Conservation (phyloP, 2,888 invertebrate genomes). For the Herminia tarsipennalis region DNA sequence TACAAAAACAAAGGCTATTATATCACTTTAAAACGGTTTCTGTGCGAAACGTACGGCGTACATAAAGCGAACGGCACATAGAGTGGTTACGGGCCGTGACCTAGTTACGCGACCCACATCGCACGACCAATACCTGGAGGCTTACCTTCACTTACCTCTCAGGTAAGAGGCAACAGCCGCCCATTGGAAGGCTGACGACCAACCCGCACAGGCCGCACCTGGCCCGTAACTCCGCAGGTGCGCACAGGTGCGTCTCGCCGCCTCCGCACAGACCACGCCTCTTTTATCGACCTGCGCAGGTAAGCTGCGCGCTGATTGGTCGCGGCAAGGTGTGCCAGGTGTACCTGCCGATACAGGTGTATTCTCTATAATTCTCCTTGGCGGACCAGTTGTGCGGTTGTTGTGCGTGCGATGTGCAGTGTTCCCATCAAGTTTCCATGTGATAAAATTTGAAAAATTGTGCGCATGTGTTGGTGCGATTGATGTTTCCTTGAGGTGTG, state of each 20-base stretch:
- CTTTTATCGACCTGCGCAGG: constrained; percentile 84
- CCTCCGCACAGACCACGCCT: constrained; percentile 69
- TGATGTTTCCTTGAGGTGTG: constrained; percentile 85
- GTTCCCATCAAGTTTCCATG: constrained; percentile 39
- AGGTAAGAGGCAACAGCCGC: constrained; percentile 54
- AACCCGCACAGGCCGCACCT: constrained; percentile 62
- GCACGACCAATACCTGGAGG: constrained; percentile 63
- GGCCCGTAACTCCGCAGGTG: constrained; percentile 62
- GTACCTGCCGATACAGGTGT: constrained; percentile 68
- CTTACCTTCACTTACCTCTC: constrained; percentile 56
- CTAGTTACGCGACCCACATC: constrained; percentile 53
- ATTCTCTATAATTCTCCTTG: constrained; percentile 51
- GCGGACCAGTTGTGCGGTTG: constrained; percentile 46
- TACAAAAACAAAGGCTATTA: constrained; percentile 33
- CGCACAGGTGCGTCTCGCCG: constrained; percentile 64
- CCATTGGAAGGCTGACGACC: constrained; percentile 60
- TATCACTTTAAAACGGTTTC: constrained; percentile 36
- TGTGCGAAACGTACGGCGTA: constrained; percentile 25
- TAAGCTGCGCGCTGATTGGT: constrained; percentile 82
- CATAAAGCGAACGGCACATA: constrained; percentile 30
- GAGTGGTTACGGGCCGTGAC: constrained; percentile 45
- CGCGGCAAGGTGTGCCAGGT: constrained; percentile 70
- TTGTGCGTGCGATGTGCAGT: constrained; percentile 35
- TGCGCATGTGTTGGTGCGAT: constrained; percentile 83
- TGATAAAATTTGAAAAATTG: constrained; percentile 54